These are phyloP conservation scores for Drosophila kepulauana DNA, from an alignment of 1,140 invertebrate genomes.

Conservation along the genomic window DNA sequence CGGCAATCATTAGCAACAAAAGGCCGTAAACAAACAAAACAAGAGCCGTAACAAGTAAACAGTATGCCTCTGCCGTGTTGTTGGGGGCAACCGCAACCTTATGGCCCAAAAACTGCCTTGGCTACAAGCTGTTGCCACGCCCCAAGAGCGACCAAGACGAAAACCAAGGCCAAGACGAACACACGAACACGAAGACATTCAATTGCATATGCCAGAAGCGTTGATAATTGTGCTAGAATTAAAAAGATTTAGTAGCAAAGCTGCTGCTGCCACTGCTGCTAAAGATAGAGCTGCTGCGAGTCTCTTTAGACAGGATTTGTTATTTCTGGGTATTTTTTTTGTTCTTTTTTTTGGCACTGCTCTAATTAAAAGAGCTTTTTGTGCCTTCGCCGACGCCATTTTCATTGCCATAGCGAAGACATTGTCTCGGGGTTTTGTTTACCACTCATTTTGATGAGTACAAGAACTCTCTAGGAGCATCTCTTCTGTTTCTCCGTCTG, in stretches of 20 bases:
- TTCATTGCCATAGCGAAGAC: neutral
- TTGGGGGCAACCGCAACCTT: slow-evolving; percentile 53
- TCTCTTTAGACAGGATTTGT: slow-evolving; percentile 4
- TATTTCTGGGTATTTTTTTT: slow-evolving; percentile 6
- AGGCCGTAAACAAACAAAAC: slow-evolving; percentile 47
- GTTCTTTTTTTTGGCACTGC: neutral
- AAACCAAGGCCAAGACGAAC: neutral
- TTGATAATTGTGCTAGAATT: slow-evolving; percentile 68
- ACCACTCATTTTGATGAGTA: slow-evolving; percentile 35
- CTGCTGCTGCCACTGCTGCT: neutral
- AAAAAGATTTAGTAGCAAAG: slow-evolving; percentile 58
- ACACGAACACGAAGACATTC: slow-evolving; percentile 41
- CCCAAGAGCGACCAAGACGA: neutral
- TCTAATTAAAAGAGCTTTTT: slow-evolving; percentile 61
- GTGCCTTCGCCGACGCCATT: neutral
- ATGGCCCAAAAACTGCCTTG: slow-evolving; percentile 47
- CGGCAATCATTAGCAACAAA: slow-evolving; percentile 75
- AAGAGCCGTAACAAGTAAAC: slow-evolving; percentile 55
- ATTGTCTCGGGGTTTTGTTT: slow-evolving; percentile 28
- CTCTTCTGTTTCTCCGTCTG: slow-evolving; percentile 25
- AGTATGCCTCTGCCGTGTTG: slow-evolving; percentile 18
- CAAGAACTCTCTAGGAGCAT: slow-evolving; percentile 2
- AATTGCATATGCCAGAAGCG: slow-evolving; percentile 70
- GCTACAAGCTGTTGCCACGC: slow-evolving; percentile 47
- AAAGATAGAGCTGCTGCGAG: neutral